Evolutionary conservation across 2,888 invertebrate genomes (phyloP), one percentile per base, ranked within the genome.

Genomic region (Teleogryllus oceanicus): DNA sequence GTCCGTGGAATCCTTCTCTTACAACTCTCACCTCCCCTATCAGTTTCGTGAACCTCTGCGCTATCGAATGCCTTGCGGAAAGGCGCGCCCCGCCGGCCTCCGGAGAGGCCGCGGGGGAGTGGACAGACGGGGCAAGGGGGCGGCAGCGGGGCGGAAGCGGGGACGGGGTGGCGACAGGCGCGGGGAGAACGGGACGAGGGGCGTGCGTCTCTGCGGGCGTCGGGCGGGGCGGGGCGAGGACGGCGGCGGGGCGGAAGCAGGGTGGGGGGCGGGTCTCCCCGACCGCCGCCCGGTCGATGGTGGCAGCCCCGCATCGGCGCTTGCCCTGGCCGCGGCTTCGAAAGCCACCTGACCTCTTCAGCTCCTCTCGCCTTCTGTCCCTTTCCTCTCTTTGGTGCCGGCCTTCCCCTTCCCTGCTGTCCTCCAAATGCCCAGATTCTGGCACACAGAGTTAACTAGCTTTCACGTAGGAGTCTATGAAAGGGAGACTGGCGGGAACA

Each of bases 211-310:
- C 62, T 13, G 62, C 62, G 62, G 62, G 16, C 13, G 62, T 5
- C 16, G 37, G 8, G 37, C 37, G 8, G 37, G 37, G 13, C 16
- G 13, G 10, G 62, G 62, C 13, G 11, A 62, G 62, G n/a, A n/a
- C 16, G n/a, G n/a, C 16, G 62, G 16, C 16, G 62, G 16, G 16
- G 62, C 62, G n/a, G 62, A 62, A n/a, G 62, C 13, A 62, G n/a
- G 62, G 62, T n/a, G 62, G 13, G 62, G 21, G 62, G 62, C 62
- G 62, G n/a, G 62, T 18, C 62, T 37, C 62, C 62, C 62, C 13
- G 62, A n/a, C n/a, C 62, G 62, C 62, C 62, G 62, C 62, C 62
- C 62, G 62, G 62, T 62, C 62, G 62, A 62, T 62, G 62, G 62
- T 62, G n/a, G n/a, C 62, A 62, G n/a, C 62, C n/a, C 62, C 62